Conservation (phyloP, 2,888 invertebrate species). For the Malthinus flaveolus region DNA sequence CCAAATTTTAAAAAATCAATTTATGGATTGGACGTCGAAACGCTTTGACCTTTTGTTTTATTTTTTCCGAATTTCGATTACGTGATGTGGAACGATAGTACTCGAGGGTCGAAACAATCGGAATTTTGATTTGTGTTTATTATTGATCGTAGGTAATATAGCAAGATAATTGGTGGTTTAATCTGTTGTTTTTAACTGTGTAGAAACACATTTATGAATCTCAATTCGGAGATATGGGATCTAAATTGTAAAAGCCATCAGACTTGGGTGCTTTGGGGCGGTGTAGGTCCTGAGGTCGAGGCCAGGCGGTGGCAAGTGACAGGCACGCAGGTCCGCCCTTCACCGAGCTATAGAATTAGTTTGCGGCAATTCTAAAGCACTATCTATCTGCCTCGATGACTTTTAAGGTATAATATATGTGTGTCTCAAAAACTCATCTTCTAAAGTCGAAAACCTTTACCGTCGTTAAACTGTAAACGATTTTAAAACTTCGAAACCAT, state of each 20-base stretch:
- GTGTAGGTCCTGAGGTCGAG: conserved; percentile 53
- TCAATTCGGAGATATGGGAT: conserved; percentile 52
- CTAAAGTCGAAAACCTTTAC: conserved; percentile 7
- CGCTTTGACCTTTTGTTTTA: too few species aligned
- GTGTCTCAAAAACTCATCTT: conserved; percentile 18
- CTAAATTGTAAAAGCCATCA: conserved; percentile 51
- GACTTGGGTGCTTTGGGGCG: conserved; percentile 50
- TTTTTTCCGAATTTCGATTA: too few species aligned
- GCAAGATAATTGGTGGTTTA: conserved; percentile 14
- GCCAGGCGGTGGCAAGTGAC: conserved; percentile 56
- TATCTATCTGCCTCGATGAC: conserved; percentile 41
- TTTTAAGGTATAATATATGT: conserved; percentile 38
- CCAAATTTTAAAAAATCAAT: too few species aligned
- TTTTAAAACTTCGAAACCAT: conserved; percentile 11
- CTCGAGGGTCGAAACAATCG: too few species aligned
- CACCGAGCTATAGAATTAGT: conserved; percentile 49
- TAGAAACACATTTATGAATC: conserved; percentile 42
- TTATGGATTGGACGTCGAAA: too few species aligned
- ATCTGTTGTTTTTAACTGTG: conserved; percentile 16
- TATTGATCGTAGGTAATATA: not conserved
- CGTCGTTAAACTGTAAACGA: conserved; percentile 26
- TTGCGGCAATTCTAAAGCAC: conserved; percentile 42
- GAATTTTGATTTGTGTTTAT: not conserved
- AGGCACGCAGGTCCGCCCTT: conserved; percentile 54
- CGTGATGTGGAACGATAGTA: too few species aligned